These are phyloP conservation scores for Caerostris extrusa DNA, from an alignment of 1,140 invertebrate species.

Conservation along the genomic window DNA sequence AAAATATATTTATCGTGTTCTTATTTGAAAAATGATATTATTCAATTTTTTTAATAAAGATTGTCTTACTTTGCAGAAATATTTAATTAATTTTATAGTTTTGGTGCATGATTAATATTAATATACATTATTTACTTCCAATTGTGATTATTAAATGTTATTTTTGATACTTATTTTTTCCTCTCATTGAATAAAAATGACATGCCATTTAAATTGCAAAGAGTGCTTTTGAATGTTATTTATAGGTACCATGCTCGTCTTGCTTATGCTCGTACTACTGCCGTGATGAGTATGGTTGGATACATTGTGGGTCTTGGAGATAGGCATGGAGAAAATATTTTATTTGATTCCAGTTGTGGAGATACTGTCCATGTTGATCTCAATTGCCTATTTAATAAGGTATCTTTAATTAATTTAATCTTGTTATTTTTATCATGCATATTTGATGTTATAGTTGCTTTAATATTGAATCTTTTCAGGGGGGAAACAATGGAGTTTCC, in stretches of 20 bases:
- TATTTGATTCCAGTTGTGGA: slow-evolving; percentile 94
- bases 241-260: slow-evolving; percentile 85
- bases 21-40: too few relatives aligned
- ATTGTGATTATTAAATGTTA: too few relatives aligned
- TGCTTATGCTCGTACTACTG: slow-evolving; percentile 93
- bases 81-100: too few relatives aligned
- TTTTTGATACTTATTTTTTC: too few relatives aligned
- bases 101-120: too few relatives aligned
- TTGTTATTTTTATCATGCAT: neutral
- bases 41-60: too few relatives aligned
- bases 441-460: too few relatives aligned
- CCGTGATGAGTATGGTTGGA: slow-evolving; percentile 99
- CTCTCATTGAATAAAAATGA: neutral
- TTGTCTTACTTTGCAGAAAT: too few relatives aligned
- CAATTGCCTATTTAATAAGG: slow-evolving; percentile 95
- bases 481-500: slow-evolving; percentile 94
- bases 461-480: slow-evolving; percentile 82
- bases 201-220: neutral
- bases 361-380: slow-evolving; percentile 99
- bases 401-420: slow-evolving; percentile 33
- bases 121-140: too few relatives aligned
- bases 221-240: neutral
- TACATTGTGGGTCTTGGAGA: slow-evolving; percentile 98
- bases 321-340: slow-evolving; percentile 98
- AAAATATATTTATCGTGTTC: too few relatives aligned